Evolutionary conservation across 2,888 invertebrate species (phyloP).

Genomic region (Xanthorhoe spadicearia): DNA sequence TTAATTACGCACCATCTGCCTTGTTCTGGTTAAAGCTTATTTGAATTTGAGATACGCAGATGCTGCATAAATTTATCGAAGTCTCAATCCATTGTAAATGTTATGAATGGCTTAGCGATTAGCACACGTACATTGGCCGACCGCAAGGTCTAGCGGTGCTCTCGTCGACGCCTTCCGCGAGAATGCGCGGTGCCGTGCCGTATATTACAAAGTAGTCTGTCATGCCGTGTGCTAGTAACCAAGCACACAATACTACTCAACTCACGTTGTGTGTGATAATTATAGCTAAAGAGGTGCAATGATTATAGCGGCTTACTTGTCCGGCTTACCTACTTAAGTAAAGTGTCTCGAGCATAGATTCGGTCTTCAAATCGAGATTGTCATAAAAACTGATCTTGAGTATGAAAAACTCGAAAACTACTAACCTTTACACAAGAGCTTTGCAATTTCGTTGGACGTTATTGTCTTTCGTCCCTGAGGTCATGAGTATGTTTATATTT

Average conservation of each 20-base stretch:
- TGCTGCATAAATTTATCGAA: constrained; percentile 28
- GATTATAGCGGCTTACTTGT: background rate
- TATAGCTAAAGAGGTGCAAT: no score
- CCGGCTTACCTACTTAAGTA: no score
- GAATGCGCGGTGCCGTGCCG: no score
- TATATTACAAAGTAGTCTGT: no score
- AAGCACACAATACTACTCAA: no score
- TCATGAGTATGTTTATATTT: background rate
- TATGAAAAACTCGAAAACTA: background rate
- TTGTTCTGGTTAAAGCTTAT: constrained; percentile 27
- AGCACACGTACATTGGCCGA: no score
- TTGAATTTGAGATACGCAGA: constrained; percentile 33
- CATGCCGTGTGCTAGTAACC: no score
- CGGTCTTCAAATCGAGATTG: background rate
- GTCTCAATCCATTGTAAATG: constrained; percentile 22
- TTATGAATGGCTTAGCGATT: background rate
- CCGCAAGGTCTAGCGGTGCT: no score
- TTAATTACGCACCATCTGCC: constrained; percentile 26
- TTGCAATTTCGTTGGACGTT: background rate
- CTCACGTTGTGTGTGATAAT: no score
- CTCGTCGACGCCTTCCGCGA: no score
- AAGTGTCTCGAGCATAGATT: background rate
- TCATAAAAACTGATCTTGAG: constrained; percentile 2
- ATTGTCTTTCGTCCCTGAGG: background rate
- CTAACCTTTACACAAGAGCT: background rate